Conservation (phyloP, 2,888 invertebrate genomes). For the Rapana venosa region DNA sequence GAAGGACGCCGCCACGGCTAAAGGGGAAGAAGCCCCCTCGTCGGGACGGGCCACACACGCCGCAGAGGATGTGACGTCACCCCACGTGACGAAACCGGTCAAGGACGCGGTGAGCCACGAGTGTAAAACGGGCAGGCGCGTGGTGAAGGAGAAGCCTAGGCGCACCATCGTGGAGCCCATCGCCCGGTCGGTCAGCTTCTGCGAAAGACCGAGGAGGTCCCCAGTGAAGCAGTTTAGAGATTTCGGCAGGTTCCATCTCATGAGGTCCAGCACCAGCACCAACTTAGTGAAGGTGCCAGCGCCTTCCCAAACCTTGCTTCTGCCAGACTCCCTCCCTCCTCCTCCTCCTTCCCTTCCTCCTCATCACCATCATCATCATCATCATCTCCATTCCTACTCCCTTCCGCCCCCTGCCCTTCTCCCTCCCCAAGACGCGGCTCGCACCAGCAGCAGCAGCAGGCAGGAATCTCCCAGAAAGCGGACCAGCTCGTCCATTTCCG, state of each 20-base stretch:
- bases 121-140: background rate
- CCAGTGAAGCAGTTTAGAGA: background rate
- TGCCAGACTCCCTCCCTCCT: too few relatives aligned
- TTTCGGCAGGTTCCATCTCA: background rate
- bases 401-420: background rate
- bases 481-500: conserved; percentile 12
- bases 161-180: background rate
- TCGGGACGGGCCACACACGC: background rate
- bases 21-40: background rate
- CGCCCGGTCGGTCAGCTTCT: conserved; percentile 25
- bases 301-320: background rate
- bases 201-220: background rate
- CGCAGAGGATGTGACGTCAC: background rate
- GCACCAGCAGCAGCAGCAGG: background rate
- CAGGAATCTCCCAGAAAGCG: background rate
- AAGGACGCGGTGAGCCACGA: background rate
- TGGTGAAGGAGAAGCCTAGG: background rate
- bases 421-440: background rate
- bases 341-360: background rate
- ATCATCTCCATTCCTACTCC: background rate
- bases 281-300: background rate
- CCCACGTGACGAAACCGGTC: background rate
- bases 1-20: background rate
- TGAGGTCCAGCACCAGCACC: background rate
- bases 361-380: background rate